phyloP scores from a whole-genome alignment of 2,888 invertebrate genomes.

The Sphecodes monilicornis region DNA sequence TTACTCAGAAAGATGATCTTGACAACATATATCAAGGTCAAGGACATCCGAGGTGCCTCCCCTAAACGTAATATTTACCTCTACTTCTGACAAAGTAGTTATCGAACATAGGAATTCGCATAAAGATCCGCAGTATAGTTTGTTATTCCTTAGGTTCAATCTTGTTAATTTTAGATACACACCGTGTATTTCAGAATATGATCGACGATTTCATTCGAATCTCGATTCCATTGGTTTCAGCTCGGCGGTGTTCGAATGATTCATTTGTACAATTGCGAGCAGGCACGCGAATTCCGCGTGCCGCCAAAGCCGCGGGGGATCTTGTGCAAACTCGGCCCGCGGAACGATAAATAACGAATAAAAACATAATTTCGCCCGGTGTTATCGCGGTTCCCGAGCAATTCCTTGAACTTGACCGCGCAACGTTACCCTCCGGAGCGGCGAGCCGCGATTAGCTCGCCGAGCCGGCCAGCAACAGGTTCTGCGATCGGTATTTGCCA shows the following conservation, averaged over 20 bases:
- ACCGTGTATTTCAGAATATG: neutral
- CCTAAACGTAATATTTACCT: too few species aligned
- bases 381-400: constrained; percentile 25
- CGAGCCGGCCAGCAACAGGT: constrained; percentile 59
- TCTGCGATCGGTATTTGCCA: constrained; percentile 56
- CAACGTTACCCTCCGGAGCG: constrained; percentile 22
- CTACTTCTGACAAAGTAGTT: too few species aligned
- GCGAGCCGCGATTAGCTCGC: constrained; percentile 42
- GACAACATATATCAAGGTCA: too few species aligned
- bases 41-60: too few species aligned
- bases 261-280: constrained; percentile 3
- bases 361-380: constrained; percentile 28
- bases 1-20: too few species aligned
- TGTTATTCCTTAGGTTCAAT: too few species aligned
- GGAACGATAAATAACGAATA: constrained; percentile 33
- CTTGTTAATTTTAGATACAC: neutral
- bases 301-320: neutral
- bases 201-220: neutral
- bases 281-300: neutral
- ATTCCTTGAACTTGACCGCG: constrained; percentile 41
- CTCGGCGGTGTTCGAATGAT: neutral
- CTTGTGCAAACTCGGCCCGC: neutral
- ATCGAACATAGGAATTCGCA: too few species aligned
- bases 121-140: too few species aligned
- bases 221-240: neutral